A percentile compares a stretch with the other conserved stretches of the same genome.
Conservation (phyloP, 2,113 vertebrate genomes). For the Eudyptes chrysolophus region DNA sequence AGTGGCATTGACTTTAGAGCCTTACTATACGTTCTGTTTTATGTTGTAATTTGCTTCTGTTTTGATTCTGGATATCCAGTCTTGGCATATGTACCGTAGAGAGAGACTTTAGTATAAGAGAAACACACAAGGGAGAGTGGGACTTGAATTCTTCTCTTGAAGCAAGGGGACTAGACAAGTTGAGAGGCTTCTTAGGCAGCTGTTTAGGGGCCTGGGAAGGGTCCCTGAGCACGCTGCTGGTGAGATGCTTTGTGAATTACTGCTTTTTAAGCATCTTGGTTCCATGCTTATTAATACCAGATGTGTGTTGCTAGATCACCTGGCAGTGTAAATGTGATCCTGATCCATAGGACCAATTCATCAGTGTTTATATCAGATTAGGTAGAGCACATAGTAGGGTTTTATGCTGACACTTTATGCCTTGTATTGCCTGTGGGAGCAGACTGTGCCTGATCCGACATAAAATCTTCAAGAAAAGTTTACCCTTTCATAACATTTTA, state of each 20-base stretch:
- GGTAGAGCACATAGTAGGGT: background rate
- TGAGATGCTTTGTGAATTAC: background rate
- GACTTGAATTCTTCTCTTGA: background rate
- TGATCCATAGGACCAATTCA: background rate
- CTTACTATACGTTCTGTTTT: background rate
- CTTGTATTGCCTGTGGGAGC: background rate
- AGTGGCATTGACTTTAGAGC: background rate
- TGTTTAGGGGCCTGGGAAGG: background rate
- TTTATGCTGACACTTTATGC: background rate
- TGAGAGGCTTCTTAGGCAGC: background rate
- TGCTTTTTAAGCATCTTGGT: background rate
- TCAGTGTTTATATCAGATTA: background rate
- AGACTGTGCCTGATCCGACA: background rate
- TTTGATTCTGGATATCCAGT: background rate
- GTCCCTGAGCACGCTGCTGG: background rate
- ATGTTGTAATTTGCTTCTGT: background rate
- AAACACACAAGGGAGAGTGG: background rate
- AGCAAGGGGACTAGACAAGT: background rate
- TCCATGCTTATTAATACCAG: background rate
- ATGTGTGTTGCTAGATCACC: background rate
- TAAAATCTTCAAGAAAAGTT: background rate
- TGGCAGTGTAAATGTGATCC: background rate
- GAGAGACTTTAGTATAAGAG: background rate
- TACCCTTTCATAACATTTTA: background rate
- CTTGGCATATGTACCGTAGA: background rate